A percentile compares a stretch with the other conserved stretches of the same genome.
Conservation (phyloP, 2,797 vertebrate species). For the Eidolon dupreanum region DNA sequence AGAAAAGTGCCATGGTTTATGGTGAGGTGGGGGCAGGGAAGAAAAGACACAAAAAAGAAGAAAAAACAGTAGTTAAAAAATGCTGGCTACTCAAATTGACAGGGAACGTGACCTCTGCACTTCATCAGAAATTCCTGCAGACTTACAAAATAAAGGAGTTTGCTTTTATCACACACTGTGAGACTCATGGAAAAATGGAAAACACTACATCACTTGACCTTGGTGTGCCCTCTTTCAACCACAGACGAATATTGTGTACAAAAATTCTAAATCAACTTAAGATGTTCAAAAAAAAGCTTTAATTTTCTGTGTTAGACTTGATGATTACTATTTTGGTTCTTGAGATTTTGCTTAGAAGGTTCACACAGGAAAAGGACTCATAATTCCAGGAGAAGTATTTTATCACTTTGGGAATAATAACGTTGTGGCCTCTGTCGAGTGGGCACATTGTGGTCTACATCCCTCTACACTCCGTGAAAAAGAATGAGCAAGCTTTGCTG, state of each 20-base stretch:
- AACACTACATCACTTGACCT: conserved; percentile 96
- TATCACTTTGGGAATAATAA: conserved; percentile 68
- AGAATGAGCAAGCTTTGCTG: conserved; percentile 78
- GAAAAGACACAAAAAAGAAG: conserved; percentile 49
- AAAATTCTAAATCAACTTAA: conserved; percentile 89
- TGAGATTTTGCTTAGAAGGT: conserved; percentile 79
- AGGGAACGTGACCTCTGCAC: conserved; percentile 91
- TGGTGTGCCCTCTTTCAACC: conserved; percentile 89
- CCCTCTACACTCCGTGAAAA: conserved; percentile 64
- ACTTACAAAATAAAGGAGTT: conserved; percentile 89
- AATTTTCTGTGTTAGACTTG: conserved; percentile 77
- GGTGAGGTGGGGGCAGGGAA: background rate
- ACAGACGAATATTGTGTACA: conserved; percentile 87
- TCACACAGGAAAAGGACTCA: conserved; percentile 77
- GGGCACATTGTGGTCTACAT: conserved; percentile 68
- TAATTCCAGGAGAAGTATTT: conserved; percentile 77
- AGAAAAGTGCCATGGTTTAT: conserved; percentile 87
- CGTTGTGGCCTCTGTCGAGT: conserved; percentile 44
- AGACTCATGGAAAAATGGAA: conserved; percentile 93
- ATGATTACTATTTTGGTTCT: conserved; percentile 76
- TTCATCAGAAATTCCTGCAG: conserved; percentile 91
- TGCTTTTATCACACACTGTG: conserved; percentile 90
- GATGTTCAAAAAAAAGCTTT: conserved; percentile 81
- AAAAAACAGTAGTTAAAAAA: conserved; percentile 89
- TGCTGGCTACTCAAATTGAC: conserved; percentile 88